These are phyloP conservation scores for Ectemnius continuus DNA, from an alignment of 2,888 invertebrate species.

Conservation along the genomic window DNA sequence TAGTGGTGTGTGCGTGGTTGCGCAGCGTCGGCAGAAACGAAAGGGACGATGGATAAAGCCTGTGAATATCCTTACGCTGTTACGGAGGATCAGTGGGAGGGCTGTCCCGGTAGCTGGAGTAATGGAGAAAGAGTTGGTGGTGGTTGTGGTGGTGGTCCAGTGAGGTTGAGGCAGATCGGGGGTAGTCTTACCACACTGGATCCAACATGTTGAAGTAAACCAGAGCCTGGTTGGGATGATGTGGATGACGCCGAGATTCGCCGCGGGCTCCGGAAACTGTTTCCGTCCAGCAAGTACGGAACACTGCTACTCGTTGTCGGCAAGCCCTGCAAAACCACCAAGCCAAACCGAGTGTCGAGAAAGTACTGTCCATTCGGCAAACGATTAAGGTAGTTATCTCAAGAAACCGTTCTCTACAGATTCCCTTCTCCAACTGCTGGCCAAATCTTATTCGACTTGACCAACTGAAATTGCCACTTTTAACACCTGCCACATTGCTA, in stretches of 20 bases:
- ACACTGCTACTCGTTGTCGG: conserved; percentile 94
- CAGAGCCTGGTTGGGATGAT: conserved; percentile 84
- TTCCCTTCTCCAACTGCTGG: too few species aligned
- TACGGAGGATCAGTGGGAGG: conserved; percentile 79
- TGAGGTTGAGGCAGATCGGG: conserved; percentile 83
- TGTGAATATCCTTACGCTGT: conserved; percentile 78
- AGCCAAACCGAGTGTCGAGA: neutral
- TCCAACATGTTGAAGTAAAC: conserved; percentile 92
- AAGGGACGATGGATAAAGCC: conserved; percentile 63
- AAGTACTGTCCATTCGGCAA: neutral
- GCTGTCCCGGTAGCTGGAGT: conserved; percentile 79
- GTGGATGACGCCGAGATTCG: conserved; percentile 87
- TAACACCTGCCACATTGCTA: too few species aligned
- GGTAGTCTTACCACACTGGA: conserved; percentile 95
- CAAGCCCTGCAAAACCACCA: conserved; percentile 86
- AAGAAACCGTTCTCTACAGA: too few species aligned
- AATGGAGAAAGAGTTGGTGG: conserved; percentile 77
- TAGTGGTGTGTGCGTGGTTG: too few species aligned
- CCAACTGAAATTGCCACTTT: too few species aligned
- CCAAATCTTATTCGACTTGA: too few species aligned
- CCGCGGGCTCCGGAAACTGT: conserved; percentile 85
- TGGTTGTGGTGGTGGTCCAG: conserved; percentile 79
- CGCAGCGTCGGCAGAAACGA: neutral
- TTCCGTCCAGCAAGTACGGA: conserved; percentile 89
- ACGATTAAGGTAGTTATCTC: too few species aligned